Conservation (phyloP, 2,113 vertebrate species). For the Gopherus flavomarginatus region DNA sequence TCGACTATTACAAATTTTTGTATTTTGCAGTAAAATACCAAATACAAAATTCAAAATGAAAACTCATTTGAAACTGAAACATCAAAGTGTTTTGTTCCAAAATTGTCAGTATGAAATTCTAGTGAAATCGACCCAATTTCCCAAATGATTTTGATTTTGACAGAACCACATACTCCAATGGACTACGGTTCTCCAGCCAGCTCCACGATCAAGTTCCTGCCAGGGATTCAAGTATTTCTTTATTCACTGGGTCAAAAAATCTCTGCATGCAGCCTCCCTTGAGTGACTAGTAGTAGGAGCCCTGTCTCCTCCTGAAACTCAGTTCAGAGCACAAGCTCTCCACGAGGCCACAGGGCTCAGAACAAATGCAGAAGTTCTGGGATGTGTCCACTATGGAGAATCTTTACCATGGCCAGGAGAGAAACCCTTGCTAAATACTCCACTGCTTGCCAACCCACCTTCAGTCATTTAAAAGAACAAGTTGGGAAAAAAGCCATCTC, state of each 20-base stretch:
- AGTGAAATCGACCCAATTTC: not conserved
- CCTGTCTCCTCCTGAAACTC: not conserved
- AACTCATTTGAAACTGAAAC: not conserved
- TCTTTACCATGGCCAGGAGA: slow-evolving; percentile 30
- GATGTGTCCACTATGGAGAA: not conserved
- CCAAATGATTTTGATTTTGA: not conserved
- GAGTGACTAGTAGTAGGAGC: not conserved
- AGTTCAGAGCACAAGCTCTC: not conserved
- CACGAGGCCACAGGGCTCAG: not conserved
- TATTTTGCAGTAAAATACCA: not conserved
- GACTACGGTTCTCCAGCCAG: not conserved
- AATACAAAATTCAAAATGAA: not conserved
- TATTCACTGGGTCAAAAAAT: not conserved
- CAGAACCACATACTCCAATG: not conserved
- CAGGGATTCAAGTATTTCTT: not conserved
- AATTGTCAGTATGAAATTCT: not conserved
- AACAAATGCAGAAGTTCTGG: not conserved
- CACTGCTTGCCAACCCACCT: not conserved
- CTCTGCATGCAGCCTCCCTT: not conserved
- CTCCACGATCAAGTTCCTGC: not conserved
- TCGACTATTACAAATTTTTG: not conserved
- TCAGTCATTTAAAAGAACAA: slow-evolving; percentile 33
- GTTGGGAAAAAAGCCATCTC: not conserved
- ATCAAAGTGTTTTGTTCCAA: not conserved
- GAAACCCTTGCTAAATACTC: not conserved